Evolutionary conservation across 2,797 vertebrate species (phyloP).

Genomic region (Falco peregrinus): DNA sequence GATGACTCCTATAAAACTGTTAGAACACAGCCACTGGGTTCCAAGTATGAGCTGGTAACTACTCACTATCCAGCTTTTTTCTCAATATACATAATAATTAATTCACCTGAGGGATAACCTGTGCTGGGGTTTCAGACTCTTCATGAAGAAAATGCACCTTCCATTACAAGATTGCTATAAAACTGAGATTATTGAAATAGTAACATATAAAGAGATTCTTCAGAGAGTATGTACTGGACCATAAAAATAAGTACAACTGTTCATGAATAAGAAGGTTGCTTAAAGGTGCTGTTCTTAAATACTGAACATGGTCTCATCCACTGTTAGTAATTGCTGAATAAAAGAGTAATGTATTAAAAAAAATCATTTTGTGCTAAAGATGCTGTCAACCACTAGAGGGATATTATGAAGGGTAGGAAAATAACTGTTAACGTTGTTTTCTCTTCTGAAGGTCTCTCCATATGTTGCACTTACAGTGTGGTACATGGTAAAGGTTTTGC

Average conservation of each 20-base stretch:
- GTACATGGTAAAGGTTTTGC: neutral
- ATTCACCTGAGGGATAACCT: neutral
- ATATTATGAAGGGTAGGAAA: neutral
- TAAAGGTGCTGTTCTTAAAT: neutral
- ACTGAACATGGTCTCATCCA: accelerated
- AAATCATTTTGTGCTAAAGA: neutral
- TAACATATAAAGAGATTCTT: neutral
- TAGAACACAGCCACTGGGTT: neutral
- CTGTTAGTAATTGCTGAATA: neutral
- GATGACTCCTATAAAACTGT: neutral
- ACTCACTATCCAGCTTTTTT: neutral
- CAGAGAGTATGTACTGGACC: neutral
- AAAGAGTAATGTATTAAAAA: neutral
- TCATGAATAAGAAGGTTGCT: neutral
- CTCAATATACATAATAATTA: neutral
- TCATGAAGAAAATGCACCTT: neutral
- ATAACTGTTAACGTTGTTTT: neutral
- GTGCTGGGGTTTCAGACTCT: neutral
- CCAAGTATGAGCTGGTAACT: neutral
- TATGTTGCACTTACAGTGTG: neutral
- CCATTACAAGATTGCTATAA: neutral
- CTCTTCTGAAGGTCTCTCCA: neutral
- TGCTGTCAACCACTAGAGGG: neutral
- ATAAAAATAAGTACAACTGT: neutral
- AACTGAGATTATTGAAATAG: neutral